Evolutionary conservation across 2,888 invertebrate species (phyloP).

Genomic region (Lithophane leautieri): DNA sequence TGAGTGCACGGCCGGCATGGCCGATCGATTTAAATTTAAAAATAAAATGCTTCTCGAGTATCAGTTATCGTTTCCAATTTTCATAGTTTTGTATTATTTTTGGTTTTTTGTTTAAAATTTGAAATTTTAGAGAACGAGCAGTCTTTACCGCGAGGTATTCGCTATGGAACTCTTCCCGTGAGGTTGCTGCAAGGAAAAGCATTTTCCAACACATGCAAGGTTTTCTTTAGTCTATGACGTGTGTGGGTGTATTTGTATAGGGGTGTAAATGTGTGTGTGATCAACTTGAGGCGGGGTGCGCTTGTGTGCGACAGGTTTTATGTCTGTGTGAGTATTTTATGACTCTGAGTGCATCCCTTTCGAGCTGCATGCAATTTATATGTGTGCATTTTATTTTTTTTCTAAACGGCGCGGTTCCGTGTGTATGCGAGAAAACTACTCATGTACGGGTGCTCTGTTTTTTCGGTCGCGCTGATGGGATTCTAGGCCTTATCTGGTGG

Average conservation of each 20-base stretch:
- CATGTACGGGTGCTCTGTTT: slow-evolving; percentile 86
- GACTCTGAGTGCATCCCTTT: slow-evolving; percentile 91
- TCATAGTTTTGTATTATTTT: slow-evolving; percentile 61
- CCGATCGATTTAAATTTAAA: slow-evolving; percentile 80
- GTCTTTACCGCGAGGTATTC: slow-evolving; percentile 91
- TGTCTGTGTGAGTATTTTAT: slow-evolving; percentile 86
- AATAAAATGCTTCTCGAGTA: slow-evolving; percentile 52
- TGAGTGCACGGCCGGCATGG: slow-evolving; percentile 75
- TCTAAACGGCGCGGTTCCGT: slow-evolving; percentile 84
- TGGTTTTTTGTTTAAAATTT: slow-evolving; percentile 68
- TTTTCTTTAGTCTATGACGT: slow-evolving; percentile 82
- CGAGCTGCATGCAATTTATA: slow-evolving; percentile 89
- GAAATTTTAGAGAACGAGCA: slow-evolving; percentile 82
- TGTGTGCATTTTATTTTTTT: slow-evolving; percentile 90
- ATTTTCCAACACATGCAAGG: slow-evolving; percentile 89
- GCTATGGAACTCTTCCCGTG: slow-evolving; percentile 90
- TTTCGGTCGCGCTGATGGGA: slow-evolving; percentile 70
- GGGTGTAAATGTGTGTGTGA: slow-evolving; percentile 76
- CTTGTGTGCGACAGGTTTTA: slow-evolving; percentile 70
- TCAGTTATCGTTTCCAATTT: slow-evolving; percentile 68
- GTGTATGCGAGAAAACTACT: slow-evolving; percentile 80
- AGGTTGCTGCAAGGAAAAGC: slow-evolving; percentile 91
- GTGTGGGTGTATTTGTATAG: slow-evolving; percentile 80
- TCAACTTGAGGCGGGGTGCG: slow-evolving; percentile 73
- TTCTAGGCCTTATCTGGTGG: slow-evolving; percentile 66